These are phyloP conservation scores for Halcyon leucocephala DNA, from an alignment of 2,797 vertebrate species.

Conservation along the genomic window DNA sequence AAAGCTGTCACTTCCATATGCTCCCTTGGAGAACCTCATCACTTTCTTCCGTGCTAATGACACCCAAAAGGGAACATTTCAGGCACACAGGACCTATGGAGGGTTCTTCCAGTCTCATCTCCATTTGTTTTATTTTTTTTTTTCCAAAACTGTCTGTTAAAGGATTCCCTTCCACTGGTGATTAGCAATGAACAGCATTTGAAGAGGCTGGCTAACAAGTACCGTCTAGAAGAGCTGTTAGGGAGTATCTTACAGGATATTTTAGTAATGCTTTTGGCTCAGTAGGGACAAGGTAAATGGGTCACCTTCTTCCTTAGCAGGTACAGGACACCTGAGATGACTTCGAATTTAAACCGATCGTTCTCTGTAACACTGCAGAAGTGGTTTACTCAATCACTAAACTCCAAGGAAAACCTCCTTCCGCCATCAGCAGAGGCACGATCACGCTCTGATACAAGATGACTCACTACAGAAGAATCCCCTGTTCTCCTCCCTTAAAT, in stretches of 20 bases:
- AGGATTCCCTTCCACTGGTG: background rate
- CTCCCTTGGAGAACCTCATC: background rate
- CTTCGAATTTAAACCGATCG: background rate
- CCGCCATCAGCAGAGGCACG: background rate
- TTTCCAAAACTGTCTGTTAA: background rate
- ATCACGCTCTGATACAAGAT: background rate
- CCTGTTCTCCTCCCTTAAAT: conserved; percentile 41
- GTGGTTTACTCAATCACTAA: background rate
- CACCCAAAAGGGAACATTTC: background rate
- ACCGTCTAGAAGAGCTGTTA: background rate
- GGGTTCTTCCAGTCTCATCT: background rate
- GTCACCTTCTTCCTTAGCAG: background rate
- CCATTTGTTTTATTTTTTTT: background rate
- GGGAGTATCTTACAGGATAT: background rate
- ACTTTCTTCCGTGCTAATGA: background rate
- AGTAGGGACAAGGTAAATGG: background rate
- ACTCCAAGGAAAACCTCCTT: background rate
- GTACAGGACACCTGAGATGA: fast-evolving
- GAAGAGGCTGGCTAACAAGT: background rate
- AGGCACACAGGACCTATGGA: background rate
- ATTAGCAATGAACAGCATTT: background rate
- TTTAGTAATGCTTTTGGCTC: background rate
- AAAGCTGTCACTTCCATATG: background rate
- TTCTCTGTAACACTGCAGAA: background rate
- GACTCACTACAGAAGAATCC: conserved; percentile 44